Conservation (phyloP, 2,113 vertebrate genomes). For the Chascanopsetta lugubris region DNA sequence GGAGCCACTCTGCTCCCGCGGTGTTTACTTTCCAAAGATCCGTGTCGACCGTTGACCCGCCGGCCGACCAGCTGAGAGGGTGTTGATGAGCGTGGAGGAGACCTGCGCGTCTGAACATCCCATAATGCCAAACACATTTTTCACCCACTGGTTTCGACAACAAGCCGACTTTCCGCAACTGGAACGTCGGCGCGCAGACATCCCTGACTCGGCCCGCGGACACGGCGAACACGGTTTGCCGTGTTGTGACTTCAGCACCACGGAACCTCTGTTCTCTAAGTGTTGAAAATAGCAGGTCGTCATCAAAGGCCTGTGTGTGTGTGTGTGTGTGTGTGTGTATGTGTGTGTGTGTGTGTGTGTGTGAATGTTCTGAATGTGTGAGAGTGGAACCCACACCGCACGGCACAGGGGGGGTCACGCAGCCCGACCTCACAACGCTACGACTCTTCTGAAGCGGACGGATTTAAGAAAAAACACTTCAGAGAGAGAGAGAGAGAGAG, state of each 20-base stretch:
- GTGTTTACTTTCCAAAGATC: slow-evolving; percentile 51
- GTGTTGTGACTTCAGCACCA: slow-evolving; percentile 34
- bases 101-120: background rate
- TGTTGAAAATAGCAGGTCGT: slow-evolving; percentile 56
- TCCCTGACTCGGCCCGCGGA: background rate
- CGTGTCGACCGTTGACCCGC: slow-evolving; percentile 48
- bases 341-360: slow-evolving; percentile 37
- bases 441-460: slow-evolving; percentile 12
- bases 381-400: slow-evolving; percentile 22
- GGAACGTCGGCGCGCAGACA: background rate
- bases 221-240: slow-evolving; percentile 7
- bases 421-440: slow-evolving; percentile 18
- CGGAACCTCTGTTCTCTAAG: slow-evolving; percentile 53
- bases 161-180: background rate
- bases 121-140: slow-evolving; percentile 13
- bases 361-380: slow-evolving; percentile 48
- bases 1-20: background rate
- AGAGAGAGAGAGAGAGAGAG: too few relatives aligned
- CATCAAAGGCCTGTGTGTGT: slow-evolving; percentile 61
- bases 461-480: slow-evolving; percentile 23
- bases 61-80: slow-evolving; percentile 34
- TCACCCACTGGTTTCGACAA: background rate
- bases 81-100: slow-evolving; percentile 17
- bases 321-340: slow-evolving; percentile 53
- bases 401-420: slow-evolving; percentile 19